Evolutionary conservation across 2,113 vertebrate species (phyloP).

Genomic region (Phoxinus phoxinus): DNA sequence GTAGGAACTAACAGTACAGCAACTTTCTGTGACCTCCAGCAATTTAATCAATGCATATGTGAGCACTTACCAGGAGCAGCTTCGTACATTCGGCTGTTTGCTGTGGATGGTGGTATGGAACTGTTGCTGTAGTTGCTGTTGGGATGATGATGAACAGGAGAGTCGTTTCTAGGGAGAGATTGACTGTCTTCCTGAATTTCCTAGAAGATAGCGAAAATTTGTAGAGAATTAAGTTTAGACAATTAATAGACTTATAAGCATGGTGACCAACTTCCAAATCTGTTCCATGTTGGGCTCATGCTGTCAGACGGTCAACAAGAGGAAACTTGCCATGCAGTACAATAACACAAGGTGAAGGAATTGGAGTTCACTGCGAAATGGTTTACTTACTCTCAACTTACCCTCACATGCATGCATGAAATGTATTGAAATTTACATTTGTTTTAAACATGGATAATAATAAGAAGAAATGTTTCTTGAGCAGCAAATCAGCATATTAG

Average conservation of each 20-base stretch:
- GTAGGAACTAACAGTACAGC: neutral
- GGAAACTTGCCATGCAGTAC: neutral
- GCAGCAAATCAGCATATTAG: no score
- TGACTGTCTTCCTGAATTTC: conserved; percentile 24
- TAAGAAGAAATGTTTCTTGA: no score
- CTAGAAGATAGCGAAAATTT: neutral
- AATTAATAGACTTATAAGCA: neutral
- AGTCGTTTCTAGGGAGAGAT: conserved; percentile 4
- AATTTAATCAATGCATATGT: neutral
- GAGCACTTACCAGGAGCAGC: conserved; percentile 43
- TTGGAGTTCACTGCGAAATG: neutral
- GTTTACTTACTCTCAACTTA: neutral
- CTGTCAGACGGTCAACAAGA: neutral
- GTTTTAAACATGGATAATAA: no score
- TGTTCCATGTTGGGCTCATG: neutral
- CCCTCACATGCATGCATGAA: neutral
- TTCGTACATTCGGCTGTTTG: conserved; percentile 42
- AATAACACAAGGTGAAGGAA: neutral
- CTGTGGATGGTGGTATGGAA: neutral
- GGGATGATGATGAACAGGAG: neutral
- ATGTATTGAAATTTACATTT: neutral
- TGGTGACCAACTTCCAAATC: neutral
- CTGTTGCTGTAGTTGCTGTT: neutral
- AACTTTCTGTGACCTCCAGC: neutral
- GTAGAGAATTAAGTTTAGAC: neutral